Conservation (phyloP, 2,888 invertebrate species). For the Dysmachus trigonus region DNA sequence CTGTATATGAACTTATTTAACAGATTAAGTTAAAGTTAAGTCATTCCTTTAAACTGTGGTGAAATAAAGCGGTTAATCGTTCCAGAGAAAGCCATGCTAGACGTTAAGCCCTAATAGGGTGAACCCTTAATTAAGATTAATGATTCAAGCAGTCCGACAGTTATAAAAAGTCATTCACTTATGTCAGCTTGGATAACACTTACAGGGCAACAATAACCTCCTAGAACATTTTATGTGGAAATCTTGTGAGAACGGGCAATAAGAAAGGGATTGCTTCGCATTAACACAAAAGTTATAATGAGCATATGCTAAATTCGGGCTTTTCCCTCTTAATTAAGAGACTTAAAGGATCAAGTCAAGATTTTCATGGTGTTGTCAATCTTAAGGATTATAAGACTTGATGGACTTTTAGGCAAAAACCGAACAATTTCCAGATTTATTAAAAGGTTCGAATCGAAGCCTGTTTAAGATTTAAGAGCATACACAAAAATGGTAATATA, state of each 20-base stretch:
- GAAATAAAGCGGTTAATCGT: neutral
- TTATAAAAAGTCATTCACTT: constrained; percentile 10
- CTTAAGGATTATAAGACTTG: neutral
- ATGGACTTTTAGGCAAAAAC: neutral
- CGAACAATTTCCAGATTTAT: neutral
- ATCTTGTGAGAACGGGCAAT: neutral
- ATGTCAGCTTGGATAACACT: neutral
- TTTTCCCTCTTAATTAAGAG: neutral
- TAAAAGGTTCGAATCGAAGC: neutral
- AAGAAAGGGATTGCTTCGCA: neutral
- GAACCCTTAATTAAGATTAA: constrained; percentile 27
- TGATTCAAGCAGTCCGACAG: neutral
- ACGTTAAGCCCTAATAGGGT: neutral
- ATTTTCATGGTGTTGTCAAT: neutral
- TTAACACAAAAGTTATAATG: neutral
- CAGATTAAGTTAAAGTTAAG: neutral
- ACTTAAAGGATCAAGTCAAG: neutral
- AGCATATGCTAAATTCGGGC: neutral
- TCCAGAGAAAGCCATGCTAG: neutral
- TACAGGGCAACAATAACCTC: neutral
- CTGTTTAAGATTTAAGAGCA: too few relatives aligned
- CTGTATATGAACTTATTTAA: neutral
- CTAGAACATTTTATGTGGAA: neutral
- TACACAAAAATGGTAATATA: too few relatives aligned
- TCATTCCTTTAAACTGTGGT: neutral